These are phyloP conservation scores for Zhengitettix transpicula DNA, from an alignment of 2,888 invertebrate species.

Conservation along the genomic window DNA sequence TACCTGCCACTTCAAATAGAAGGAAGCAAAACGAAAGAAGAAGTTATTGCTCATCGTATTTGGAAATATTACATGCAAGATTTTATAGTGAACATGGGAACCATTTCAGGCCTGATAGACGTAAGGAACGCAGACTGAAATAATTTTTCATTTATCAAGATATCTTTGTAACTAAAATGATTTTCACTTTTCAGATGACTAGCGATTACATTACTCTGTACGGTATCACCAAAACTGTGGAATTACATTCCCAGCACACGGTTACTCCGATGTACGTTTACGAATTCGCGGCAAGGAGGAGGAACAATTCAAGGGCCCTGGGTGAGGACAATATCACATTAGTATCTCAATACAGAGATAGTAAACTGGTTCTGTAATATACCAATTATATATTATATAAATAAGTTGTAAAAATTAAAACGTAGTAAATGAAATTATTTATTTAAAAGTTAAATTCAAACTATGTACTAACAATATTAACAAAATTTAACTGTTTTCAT, in stretches of 20 bases:
- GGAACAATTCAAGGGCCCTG: background rate
- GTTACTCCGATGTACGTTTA: background rate
- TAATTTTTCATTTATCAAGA: background rate
- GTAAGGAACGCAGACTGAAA: background rate
- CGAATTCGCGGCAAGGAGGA: background rate
- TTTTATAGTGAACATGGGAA: conserved; percentile 6
- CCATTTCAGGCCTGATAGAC: conserved; percentile 4
- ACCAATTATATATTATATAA: too few species aligned
- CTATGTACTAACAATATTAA: too few species aligned
- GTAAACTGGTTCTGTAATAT: too few species aligned
- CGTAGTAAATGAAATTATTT: too few species aligned
- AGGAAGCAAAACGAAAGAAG: background rate
- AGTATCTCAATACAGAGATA: too few species aligned
- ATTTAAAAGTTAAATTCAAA: too few species aligned
- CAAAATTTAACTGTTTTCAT: too few species aligned
- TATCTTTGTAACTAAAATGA: background rate
- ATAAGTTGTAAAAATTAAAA: too few species aligned
- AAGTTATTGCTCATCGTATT: background rate
- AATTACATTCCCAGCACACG: background rate
- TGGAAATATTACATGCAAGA: conserved; percentile 9
- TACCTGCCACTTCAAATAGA: conserved; percentile 6
- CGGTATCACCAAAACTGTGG: background rate
- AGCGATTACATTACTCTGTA: background rate
- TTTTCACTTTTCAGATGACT: background rate
- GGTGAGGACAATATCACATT: background rate